Conservation (phyloP, 92 coral and sea anemone genomes). For the Muricea muricata region DNA sequence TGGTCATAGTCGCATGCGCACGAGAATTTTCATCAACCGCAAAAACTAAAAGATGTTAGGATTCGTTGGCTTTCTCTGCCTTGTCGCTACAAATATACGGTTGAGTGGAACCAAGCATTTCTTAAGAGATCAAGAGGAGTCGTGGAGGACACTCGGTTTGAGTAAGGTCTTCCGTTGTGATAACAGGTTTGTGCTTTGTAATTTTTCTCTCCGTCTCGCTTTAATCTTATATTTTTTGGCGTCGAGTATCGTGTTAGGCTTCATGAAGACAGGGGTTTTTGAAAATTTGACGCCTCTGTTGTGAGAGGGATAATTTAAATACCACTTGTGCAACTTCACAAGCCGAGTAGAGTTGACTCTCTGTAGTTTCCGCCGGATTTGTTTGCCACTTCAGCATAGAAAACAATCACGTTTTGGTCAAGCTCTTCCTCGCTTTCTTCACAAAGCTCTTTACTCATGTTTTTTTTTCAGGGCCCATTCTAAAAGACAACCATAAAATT, state of each 20-base stretch:
- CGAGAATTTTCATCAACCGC: constrained; percentile 18
- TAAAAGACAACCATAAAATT: not conserved
- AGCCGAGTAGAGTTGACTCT: constrained; percentile 37
- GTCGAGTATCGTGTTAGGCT: constrained; percentile 60
- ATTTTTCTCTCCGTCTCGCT: constrained; percentile 41
- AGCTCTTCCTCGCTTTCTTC: constrained; percentile 32
- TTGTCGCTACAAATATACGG: constrained; percentile 46
- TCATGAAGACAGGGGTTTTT: constrained; percentile 43
- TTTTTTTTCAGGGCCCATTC: constrained; percentile 48
- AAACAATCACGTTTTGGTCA: constrained; percentile 39
- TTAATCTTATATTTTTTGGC: constrained; percentile 63
- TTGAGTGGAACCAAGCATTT: constrained; percentile 46
- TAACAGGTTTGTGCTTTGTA: constrained; percentile 41
- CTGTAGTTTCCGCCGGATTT: constrained; percentile 63
- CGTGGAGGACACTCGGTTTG: constrained; percentile 42
- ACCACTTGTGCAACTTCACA: constrained; percentile 63
- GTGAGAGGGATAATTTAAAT: constrained; percentile 49
- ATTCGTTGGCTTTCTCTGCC: constrained; percentile 54
- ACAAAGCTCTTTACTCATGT: not conserved
- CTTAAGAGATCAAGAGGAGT: constrained; percentile 9
- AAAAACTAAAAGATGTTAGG: constrained; percentile 27
- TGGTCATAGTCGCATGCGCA: constrained; percentile 32
- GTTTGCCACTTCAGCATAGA: constrained; percentile 67
- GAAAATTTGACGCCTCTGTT: constrained; percentile 24
- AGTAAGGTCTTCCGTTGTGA: constrained; percentile 11